These are phyloP conservation scores for Liodrosophila aerea DNA, from an alignment of 2,888 invertebrate species.

Conservation along the genomic window DNA sequence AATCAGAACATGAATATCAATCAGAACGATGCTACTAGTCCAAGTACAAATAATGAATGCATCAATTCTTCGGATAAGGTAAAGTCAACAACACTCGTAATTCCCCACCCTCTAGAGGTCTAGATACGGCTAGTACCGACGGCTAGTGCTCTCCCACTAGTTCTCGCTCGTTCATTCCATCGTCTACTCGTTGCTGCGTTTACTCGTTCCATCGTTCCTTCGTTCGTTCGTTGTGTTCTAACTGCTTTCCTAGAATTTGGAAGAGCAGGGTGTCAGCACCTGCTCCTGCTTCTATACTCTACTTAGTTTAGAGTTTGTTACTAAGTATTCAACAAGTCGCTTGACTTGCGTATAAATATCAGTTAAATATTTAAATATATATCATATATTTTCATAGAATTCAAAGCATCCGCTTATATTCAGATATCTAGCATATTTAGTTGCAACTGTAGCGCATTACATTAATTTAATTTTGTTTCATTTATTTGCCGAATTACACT, in stretches of 20 bases:
- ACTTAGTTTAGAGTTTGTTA: slow-evolving; percentile 2
- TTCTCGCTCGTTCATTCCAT: slow-evolving; percentile 30
- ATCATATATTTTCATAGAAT: no score
- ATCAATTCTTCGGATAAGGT: slow-evolving; percentile 52
- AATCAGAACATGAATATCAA: slow-evolving; percentile 10
- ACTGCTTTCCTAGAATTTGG: slow-evolving; percentile 24
- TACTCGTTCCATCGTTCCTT: no score
- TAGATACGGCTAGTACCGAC: not conserved
- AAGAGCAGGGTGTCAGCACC: not conserved
- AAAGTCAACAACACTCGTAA: slow-evolving; percentile 34
- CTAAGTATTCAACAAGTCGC: no score
- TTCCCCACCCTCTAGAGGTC: not conserved
- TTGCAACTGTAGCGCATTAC: slow-evolving; percentile 13
- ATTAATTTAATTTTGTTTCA: no score
- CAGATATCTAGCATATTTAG: not conserved
- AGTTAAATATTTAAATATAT: no score
- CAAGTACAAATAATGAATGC: slow-evolving; percentile 34
- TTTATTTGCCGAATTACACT: slow-evolving; percentile 5
- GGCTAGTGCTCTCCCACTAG: slow-evolving; percentile 3
- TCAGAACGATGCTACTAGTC: slow-evolving; percentile 33
- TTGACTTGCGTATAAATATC: no score
- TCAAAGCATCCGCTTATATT: no score
- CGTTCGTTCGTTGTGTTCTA: slow-evolving; percentile 24
- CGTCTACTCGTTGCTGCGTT: no score
- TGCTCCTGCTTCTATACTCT: slow-evolving; percentile 17